Evolutionary conservation across 2,888 invertebrate species (phyloP).

Genomic region (Automeris io): DNA sequence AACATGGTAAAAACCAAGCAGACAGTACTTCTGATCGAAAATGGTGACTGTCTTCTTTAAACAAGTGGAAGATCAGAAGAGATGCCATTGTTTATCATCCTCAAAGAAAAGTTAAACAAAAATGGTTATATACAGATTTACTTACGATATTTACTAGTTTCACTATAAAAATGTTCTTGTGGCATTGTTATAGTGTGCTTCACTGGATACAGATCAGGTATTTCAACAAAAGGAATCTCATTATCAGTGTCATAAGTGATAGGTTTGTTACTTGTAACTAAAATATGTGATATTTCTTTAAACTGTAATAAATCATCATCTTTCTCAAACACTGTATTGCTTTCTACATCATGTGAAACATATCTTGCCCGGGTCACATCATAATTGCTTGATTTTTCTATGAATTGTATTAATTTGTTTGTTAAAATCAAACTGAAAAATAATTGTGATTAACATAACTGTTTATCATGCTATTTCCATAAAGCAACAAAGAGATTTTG

Average conservation of each 20-base stretch:
- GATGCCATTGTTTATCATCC: too few species aligned
- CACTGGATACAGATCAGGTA: slow-evolving; percentile 87
- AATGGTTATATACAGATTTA: too few species aligned
- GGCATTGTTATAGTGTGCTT: slow-evolving; percentile 82
- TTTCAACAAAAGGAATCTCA: slow-evolving; percentile 63
- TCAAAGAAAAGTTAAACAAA: too few species aligned
- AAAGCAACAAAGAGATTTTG: too few species aligned
- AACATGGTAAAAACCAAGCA: too few species aligned
- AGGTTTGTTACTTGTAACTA: slow-evolving; percentile 80
- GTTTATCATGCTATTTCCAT: too few species aligned
- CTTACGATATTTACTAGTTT: slow-evolving; percentile 84
- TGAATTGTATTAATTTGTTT: slow-evolving; percentile 80
- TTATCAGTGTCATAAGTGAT: slow-evolving; percentile 73
- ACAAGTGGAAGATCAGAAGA: too few species aligned
- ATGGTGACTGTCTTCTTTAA: too few species aligned
- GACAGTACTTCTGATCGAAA: too few species aligned
- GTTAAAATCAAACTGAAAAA: slow-evolving; percentile 80
- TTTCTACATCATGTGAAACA: slow-evolving; percentile 76
- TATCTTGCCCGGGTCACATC: slow-evolving; percentile 74
- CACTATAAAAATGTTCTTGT: slow-evolving; percentile 79
- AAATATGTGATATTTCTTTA: slow-evolving; percentile 79
- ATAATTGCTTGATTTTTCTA: slow-evolving; percentile 79
- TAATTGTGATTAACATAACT: too few species aligned
- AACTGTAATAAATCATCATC: slow-evolving; percentile 80
- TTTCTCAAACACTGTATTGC: slow-evolving; percentile 77